Evolutionary conservation across 2,113 vertebrate genomes (phyloP), one percentile per base, ranked within the genome.

Genomic region (Chionomys nivalis): DNA sequence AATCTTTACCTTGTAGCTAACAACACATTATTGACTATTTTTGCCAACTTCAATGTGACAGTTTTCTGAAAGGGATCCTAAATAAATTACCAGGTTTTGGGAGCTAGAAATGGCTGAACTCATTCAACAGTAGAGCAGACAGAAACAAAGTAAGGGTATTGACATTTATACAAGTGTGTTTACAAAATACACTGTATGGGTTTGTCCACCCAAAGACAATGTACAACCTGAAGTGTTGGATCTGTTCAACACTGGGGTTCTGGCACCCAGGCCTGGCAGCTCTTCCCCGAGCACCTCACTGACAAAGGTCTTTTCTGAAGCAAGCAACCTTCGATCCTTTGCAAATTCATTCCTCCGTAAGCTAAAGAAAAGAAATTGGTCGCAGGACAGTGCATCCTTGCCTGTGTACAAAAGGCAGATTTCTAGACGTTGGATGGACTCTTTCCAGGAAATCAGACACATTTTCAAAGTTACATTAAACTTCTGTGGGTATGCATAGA

Each of bases 401-500:
- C n/a, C 63, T 88, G 4, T 36, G 16, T 66, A 26, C 21, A 36
- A 3, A 65, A 87, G 36, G 94, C 24, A 83, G 55, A 87, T 65
- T 75, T 24, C 44, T 65, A 52, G 47, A 76, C 8, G 6, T 24
- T 65, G 52, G 93, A 86, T 89, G 10, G 72, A 92, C 42, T 75
- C 33, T 72, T 26, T 88, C 13, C 36, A 92, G 58, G 7, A 92
- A 91, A 94, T 55, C 6, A 68, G 86, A 76, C n/a, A 82, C 44
- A 16, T 87, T 73, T 82, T 42, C 4, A 49, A 89, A 61, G 75
- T 49, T 68, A 44, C 28, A 44, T 72, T 63, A 26, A 42, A n/a
- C 16, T 24, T 81, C 33, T 0, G 1, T 0, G 21, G 33, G 19
- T 0, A 0, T 47, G 17, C 0, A 0, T 1, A 39, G 47, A 31